A percentile compares a stretch with the other conserved stretches of the same genome.
Evolutionary conservation across 2,797 vertebrate genomes (phyloP).

Genomic region (Rhinoraja longicauda): DNA sequence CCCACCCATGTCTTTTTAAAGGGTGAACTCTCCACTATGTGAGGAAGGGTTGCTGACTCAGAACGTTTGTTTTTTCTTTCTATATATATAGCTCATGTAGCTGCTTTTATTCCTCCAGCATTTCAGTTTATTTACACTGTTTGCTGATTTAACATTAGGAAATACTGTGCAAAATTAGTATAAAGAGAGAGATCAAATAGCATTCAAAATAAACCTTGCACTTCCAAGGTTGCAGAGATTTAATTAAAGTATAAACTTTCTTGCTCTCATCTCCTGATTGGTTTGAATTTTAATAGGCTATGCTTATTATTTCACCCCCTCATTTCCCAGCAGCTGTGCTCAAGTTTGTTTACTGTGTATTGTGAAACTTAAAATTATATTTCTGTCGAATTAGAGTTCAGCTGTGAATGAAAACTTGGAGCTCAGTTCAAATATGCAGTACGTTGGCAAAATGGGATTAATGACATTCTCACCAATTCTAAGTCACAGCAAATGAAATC

Average conservation of each 20-base stretch:
- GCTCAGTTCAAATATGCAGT: background rate
- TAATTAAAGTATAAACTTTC: background rate
- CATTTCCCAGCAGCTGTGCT: background rate
- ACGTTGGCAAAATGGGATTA: background rate
- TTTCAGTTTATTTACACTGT: background rate
- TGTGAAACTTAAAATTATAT: background rate
- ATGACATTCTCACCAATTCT: background rate
- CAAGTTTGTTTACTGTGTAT: no score
- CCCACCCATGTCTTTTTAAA: no score
- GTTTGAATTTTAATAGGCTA: background rate
- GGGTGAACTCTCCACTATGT: no score
- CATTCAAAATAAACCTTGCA: background rate
- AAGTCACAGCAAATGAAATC: background rate
- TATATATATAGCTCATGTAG: no score
- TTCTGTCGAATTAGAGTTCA: background rate
- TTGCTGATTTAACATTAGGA: background rate
- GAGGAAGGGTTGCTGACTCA: no score
- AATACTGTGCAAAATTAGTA: background rate
- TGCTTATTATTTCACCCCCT: background rate
- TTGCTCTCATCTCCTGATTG: background rate
- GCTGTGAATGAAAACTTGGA: no score
- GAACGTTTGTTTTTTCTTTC: no score
- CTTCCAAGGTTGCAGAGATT: background rate
- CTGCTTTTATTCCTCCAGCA: no score
- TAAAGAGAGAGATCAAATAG: background rate